Evolutionary conservation across 2,888 invertebrate genomes (phyloP).

Genomic region (Priocnemis perturbator): DNA sequence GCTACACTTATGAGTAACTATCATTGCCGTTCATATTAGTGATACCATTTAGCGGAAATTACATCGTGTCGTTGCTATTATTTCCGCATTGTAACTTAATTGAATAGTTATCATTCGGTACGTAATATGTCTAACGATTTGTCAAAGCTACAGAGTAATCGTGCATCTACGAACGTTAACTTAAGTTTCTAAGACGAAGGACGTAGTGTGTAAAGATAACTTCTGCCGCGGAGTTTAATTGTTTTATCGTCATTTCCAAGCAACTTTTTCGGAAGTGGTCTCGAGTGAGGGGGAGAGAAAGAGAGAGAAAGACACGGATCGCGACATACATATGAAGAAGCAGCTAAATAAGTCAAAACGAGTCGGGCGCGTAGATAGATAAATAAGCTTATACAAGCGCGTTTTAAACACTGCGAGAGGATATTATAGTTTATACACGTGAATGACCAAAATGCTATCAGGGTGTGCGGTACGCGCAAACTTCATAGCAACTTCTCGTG

Average conservation of each 20-base stretch:
- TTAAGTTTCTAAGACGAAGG: conserved; percentile 51
- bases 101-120: conserved; percentile 42
- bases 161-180: conserved; percentile 44
- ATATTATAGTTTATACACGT: too few relatives aligned
- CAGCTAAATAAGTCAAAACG: not conserved
- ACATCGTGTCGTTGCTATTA: conserved; percentile 54
- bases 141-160: conserved; percentile 49
- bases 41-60: conserved; percentile 43
- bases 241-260: not conserved
- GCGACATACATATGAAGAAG: conserved; percentile 7
- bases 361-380: not conserved
- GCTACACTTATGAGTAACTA: conserved; percentile 62
- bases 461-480: not conserved
- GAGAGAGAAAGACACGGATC: not conserved
- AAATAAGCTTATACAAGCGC: not conserved
- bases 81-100: conserved; percentile 55
- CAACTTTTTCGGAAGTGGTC: not conserved
- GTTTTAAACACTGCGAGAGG: too few relatives aligned
- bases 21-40: conserved; percentile 56
- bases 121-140: conserved; percentile 45
- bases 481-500: conserved; percentile 21
- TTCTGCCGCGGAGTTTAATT: conserved; percentile 22
- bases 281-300: conserved; percentile 15
- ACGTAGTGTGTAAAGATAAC: conserved; percentile 49
- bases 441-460: too few relatives aligned